These are phyloP conservation scores for Myotis daubentonii DNA, from an alignment of 2,797 vertebrate species.

Conservation along the genomic window DNA sequence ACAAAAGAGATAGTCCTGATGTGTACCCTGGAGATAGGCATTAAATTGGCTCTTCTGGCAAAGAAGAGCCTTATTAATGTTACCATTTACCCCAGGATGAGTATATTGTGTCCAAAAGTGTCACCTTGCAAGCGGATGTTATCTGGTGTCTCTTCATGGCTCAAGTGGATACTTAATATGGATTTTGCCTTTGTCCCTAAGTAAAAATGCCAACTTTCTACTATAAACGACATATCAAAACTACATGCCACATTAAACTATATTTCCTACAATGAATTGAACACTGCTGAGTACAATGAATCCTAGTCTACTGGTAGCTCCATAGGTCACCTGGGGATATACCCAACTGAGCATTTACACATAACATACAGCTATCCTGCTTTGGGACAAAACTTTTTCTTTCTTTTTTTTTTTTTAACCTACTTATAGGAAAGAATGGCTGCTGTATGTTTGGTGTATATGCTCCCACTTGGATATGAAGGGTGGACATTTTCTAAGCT, in stretches of 20 bases:
- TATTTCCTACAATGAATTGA: slow-evolving; percentile 12
- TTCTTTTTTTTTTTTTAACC: not conserved
- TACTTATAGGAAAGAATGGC: not conserved
- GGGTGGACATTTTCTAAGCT: not conserved
- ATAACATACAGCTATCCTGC: not conserved
- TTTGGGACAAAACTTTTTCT: not conserved
- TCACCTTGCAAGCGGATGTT: not conserved
- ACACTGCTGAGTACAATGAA: not conserved
- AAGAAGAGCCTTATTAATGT: slow-evolving; percentile 44
- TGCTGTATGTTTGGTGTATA: slow-evolving; percentile 5
- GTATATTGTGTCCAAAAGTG: not conserved
- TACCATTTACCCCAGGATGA: slow-evolving; percentile 39
- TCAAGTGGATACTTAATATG: not conserved
- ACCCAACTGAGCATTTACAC: not conserved
- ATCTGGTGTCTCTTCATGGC: not conserved
- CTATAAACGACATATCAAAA: slow-evolving; percentile 22
- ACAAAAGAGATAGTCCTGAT: slow-evolving; percentile 43
- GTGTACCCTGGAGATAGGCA: slow-evolving; percentile 12
- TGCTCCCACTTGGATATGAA: not conserved
- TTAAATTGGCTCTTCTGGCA: slow-evolving; percentile 43
- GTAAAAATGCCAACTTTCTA: slow-evolving; percentile 52
- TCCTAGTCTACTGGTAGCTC: not conserved
- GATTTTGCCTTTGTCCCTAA: slow-evolving; percentile 61
- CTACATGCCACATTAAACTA: not conserved
- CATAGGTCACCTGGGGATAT: not conserved